A percentile compares a stretch with the other conserved stretches of the same genome.
Evolutionary conservation across 2,888 invertebrate species (phyloP).

Genomic region (Lithodes maja): DNA sequence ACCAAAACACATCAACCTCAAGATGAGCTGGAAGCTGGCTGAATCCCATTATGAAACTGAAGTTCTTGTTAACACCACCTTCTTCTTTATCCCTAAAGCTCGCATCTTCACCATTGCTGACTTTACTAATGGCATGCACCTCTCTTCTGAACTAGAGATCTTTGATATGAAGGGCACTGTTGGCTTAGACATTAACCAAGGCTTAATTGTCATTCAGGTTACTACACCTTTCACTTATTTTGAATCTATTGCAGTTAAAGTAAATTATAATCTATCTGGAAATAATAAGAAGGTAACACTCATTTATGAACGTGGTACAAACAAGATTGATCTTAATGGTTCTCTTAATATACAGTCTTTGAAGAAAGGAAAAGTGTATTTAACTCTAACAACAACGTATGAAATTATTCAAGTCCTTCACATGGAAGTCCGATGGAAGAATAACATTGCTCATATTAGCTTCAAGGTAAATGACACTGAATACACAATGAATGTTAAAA

Average conservation of each 20-base stretch:
- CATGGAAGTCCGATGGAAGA: constrained; percentile 55
- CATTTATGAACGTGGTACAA: constrained; percentile 53
- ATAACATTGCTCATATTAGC: constrained; percentile 36
- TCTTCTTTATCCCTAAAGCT: constrained; percentile 34
- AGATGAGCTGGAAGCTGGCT: constrained; percentile 38
- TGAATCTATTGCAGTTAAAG: constrained; percentile 32
- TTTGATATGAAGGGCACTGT: constrained; percentile 35
- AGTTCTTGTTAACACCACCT: constrained; percentile 51
- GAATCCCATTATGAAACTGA: constrained; percentile 39
- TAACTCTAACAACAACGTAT: constrained; percentile 60
- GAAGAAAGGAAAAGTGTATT: constrained; percentile 44
- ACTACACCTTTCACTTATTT: constrained; percentile 58
- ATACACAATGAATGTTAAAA: constrained; percentile 52
- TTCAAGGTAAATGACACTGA: constrained; percentile 60
- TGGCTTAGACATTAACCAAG: constrained; percentile 29
- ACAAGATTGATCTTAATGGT: constrained; percentile 41
- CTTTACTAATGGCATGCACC: constrained; percentile 27
- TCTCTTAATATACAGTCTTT: constrained; percentile 33
- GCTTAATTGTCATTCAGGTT: constrained; percentile 26
- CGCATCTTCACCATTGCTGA: constrained; percentile 47
- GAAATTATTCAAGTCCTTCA: constrained; percentile 43
- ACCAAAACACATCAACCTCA: constrained; percentile 18
- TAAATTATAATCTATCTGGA: constrained; percentile 27
- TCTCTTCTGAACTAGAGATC: constrained; percentile 28
- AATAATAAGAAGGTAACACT: constrained; percentile 50